Percentiles rank a stretch among this genome's conserved stretches.
Evolutionary conservation across 2,888 invertebrate genomes (phyloP).

Genomic region (Laspeyria flexula): DNA sequence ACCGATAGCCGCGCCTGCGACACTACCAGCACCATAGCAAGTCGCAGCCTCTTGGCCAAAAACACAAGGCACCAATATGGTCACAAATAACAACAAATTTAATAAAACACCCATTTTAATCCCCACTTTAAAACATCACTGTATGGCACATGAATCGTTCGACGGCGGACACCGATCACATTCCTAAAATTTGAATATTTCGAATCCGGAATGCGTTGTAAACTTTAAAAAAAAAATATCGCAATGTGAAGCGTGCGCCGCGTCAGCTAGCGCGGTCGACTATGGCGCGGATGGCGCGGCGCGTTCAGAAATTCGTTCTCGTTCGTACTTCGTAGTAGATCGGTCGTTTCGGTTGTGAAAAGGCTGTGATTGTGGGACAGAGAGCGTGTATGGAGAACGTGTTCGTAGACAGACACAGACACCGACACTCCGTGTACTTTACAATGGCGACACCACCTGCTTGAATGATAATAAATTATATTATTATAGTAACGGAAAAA

Average conservation of each 20-base stretch:
- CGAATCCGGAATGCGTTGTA: conserved; percentile 63
- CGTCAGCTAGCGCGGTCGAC: conserved; percentile 74
- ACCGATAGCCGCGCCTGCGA: conserved; percentile 90
- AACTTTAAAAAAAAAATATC: conserved; percentile 43
- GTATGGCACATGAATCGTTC: conserved; percentile 75
- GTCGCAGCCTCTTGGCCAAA: conserved; percentile 76
- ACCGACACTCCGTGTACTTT: conserved; percentile 50
- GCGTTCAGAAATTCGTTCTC: conserved; percentile 7
- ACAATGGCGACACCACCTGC: conserved; percentile 4
- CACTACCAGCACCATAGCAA: conserved; percentile 89
- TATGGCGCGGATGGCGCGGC: conserved; percentile 54
- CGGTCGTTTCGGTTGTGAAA: conserved; percentile 57
- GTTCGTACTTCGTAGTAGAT: conserved; percentile 43
- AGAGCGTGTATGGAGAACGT: conserved; percentile 76
- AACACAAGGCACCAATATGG: conserved; percentile 76
- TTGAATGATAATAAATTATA: background rate
- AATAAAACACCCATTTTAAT: conserved; percentile 77
- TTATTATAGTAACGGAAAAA: background rate
- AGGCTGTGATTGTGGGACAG: conserved; percentile 78
- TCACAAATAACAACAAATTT: conserved; percentile 73
- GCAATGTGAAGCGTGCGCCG: conserved; percentile 65
- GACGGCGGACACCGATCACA: conserved; percentile 67
- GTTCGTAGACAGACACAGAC: conserved; percentile 71
- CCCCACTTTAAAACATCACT: conserved; percentile 66
- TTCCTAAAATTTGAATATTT: conserved; percentile 68